These are phyloP conservation scores for Xanthia icteritia DNA, from an alignment of 2,888 invertebrate genomes.

Conservation along the genomic window DNA sequence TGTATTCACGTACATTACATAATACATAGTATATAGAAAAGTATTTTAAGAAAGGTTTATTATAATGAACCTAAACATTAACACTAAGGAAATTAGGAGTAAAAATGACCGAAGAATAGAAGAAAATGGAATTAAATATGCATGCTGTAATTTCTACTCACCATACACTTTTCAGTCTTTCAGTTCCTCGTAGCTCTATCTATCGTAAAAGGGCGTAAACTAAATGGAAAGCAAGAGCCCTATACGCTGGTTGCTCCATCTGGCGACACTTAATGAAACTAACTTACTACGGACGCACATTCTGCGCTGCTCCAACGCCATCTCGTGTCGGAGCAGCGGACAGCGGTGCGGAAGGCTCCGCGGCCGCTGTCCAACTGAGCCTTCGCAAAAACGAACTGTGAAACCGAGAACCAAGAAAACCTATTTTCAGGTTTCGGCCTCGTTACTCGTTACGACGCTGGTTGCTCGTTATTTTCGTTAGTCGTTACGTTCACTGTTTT, in stretches of 20 bases:
- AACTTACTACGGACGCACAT: constrained; percentile 64
- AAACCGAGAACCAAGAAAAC: constrained; percentile 72
- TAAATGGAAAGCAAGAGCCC: constrained; percentile 52
- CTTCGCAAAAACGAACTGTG: constrained; percentile 74
- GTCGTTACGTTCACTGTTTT: constrained; percentile 72
- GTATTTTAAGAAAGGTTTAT: background rate
- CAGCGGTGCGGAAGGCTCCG: constrained; percentile 81
- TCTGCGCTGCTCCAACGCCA: too few relatives aligned
- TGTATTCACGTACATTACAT: background rate
- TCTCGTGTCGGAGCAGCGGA: constrained; percentile 68
- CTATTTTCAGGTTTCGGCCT: constrained; percentile 78
- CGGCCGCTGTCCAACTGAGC: constrained; percentile 80
- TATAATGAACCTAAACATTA: background rate
- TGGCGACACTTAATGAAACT: constrained; percentile 73
- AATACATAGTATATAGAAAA: background rate
- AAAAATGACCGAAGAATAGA: background rate
- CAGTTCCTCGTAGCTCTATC: constrained; percentile 77
- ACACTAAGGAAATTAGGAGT: background rate
- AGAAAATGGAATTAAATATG: background rate
- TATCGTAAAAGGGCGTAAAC: constrained; percentile 72
- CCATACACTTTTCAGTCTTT: constrained; percentile 74
- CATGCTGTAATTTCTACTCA: constrained; percentile 39
- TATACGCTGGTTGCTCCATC: constrained; percentile 77
- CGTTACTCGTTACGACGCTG: constrained; percentile 74
- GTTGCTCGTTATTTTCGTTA: constrained; percentile 84